These are phyloP conservation scores for Acridotheres tristis DNA, from an alignment of 2,797 vertebrate species.

Conservation along the genomic window DNA sequence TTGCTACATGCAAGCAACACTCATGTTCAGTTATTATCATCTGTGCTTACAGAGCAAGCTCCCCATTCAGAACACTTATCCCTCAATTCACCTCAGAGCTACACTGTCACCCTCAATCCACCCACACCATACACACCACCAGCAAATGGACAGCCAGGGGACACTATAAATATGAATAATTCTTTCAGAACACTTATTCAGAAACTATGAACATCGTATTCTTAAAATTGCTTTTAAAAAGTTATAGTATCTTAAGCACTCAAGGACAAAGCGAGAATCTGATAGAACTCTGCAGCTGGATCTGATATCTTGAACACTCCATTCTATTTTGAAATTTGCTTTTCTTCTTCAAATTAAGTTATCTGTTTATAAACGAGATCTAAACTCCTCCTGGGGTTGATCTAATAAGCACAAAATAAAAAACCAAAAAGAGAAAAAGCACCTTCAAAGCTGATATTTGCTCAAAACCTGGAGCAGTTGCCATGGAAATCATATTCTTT, in stretches of 20 bases:
- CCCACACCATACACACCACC: neutral
- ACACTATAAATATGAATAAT: neutral
- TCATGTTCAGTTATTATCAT: neutral
- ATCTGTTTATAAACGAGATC: conserved; percentile 64
- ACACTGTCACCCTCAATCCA: neutral
- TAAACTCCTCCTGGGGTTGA: conserved; percentile 56
- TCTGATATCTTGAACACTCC: neutral
- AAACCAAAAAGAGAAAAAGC: conserved; percentile 30
- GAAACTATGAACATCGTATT: neutral
- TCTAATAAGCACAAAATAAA: conserved; percentile 63
- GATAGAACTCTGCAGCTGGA: neutral
- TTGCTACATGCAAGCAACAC: neutral
- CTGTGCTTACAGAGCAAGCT: neutral
- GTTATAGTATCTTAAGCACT: neutral
- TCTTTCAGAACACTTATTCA: neutral
- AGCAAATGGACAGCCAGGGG: neutral
- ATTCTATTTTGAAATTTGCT: conserved; percentile 48
- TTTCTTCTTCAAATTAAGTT: conserved; percentile 65
- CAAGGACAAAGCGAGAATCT: neutral
- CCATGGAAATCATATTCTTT: conserved; percentile 69
- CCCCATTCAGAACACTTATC: neutral
- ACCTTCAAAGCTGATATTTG: conserved; percentile 70
- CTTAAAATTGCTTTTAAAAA: neutral
- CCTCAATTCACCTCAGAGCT: neutral
- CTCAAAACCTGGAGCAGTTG: conserved; percentile 62